phyloP scores from a whole-genome alignment of 2,888 invertebrate species.

The Nomada ruficornis region DNA sequence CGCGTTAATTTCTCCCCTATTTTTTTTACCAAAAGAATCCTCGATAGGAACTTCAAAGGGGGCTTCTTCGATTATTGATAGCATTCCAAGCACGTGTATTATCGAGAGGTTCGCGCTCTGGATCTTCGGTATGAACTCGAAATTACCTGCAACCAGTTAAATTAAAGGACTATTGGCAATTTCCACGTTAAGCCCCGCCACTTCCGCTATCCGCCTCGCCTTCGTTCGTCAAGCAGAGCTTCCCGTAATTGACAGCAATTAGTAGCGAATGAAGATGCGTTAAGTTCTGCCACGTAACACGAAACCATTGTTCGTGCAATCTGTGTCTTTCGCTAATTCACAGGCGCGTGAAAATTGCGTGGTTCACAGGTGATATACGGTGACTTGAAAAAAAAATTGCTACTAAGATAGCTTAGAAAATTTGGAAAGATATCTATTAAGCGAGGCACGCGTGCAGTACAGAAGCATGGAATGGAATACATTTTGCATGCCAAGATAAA shows the following conservation, averaged over 20 bases:
- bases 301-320: conserved; percentile 25
- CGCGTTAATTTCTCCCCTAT: neutral
- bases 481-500: too few relatives aligned
- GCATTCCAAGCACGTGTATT: conserved; percentile 54
- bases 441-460: too few relatives aligned
- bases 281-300: conserved; percentile 57
- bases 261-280: conserved; percentile 69
- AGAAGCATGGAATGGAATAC: too few relatives aligned
- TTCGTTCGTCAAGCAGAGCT: conserved; percentile 52
- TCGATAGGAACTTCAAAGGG: conserved; percentile 29
- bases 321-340: neutral
- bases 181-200: conserved; percentile 65
- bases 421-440: too few relatives aligned
- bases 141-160: conserved; percentile 56
- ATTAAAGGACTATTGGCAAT: conserved; percentile 69
- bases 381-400: neutral
- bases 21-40: neutral
- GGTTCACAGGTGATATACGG: neutral
- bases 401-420: neutral
- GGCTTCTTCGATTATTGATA: conserved; percentile 38
- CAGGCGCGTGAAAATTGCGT: neutral
- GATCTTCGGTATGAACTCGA: conserved; percentile 56
- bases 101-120: conserved; percentile 30
- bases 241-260: conserved; percentile 66
- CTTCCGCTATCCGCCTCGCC: conserved; percentile 59